Conservation (phyloP, 1,140 invertebrate species). For the Caenorhabditis briggsae region DNA sequence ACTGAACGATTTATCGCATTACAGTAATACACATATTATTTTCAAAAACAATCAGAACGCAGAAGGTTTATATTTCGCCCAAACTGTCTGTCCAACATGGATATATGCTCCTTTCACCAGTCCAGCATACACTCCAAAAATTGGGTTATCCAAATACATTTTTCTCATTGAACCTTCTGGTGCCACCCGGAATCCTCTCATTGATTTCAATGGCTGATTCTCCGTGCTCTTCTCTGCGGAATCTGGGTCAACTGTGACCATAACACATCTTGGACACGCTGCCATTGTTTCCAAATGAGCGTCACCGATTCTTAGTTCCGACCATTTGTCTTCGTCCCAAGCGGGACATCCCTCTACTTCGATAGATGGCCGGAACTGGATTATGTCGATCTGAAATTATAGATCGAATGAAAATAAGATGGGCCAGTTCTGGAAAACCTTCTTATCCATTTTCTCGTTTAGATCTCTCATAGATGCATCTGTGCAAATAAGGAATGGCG, state of each 20-base stretch:
- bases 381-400: slow-evolving; percentile 57
- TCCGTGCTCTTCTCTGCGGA: slow-evolving; percentile 72
- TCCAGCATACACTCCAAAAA: slow-evolving; percentile 9
- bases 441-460: slow-evolving; percentile 35
- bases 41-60: background rate
- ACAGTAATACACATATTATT: too few species aligned
- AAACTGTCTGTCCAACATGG: slow-evolving; percentile 48
- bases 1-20: too few species aligned
- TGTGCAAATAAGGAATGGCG: slow-evolving; percentile 13
- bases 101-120: slow-evolving; percentile 29
- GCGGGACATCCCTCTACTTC: slow-evolving; percentile 72
- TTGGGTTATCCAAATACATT: background rate
- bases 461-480: slow-evolving; percentile 3
- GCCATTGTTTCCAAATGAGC: slow-evolving; percentile 64
- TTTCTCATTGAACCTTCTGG: slow-evolving; percentile 53
- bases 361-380: slow-evolving; percentile 77
- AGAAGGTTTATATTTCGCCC: slow-evolving; percentile 32
- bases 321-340: slow-evolving; percentile 74
- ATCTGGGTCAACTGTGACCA: slow-evolving; percentile 74
- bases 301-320: slow-evolving; percentile 69
- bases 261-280: slow-evolving; percentile 70
- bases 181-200: slow-evolving; percentile 68
- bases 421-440: background rate
- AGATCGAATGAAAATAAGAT: too few species aligned
- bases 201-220: slow-evolving; percentile 73